Percentiles rank a stretch among this genome's conserved stretches.
Evolutionary conservation across 2,113 vertebrate genomes (phyloP).

Genomic region (Dicerorhinus sumatrensis): DNA sequence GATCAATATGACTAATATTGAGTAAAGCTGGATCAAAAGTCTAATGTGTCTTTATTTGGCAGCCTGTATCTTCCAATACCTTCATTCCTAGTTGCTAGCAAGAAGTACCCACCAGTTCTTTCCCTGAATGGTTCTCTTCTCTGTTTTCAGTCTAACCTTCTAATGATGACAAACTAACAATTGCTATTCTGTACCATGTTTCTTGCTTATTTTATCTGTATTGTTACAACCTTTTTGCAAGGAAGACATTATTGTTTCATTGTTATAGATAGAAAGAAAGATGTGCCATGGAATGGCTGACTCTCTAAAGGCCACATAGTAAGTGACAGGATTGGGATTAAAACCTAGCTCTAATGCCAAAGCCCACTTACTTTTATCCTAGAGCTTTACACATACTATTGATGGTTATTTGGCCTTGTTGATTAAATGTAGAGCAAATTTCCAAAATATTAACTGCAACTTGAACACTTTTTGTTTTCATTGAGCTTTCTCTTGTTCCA

Average conservation of each 20-base stretch:
- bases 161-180: background rate
- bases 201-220: background rate
- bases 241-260: background rate
- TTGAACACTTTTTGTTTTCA: background rate
- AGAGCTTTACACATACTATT: background rate
- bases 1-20: background rate
- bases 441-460: conserved; percentile 10
- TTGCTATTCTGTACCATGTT: background rate
- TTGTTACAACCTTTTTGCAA: background rate
- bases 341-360: background rate
- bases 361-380: background rate
- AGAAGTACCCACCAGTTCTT: background rate
- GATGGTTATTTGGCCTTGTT: background rate
- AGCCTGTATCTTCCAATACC: background rate
- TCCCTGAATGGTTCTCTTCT: background rate
- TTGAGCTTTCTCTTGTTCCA: background rate
- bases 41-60: background rate
- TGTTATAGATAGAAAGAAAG: background rate
- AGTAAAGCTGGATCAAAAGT: background rate
- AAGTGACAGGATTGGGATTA: background rate
- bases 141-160: background rate
- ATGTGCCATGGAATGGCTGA: background rate
- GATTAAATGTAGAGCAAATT: background rate
- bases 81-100: background rate
- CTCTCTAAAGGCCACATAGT: background rate